phyloP scores from a whole-genome alignment of 2,797 vertebrate species.

The Onychomys arenicola region DNA sequence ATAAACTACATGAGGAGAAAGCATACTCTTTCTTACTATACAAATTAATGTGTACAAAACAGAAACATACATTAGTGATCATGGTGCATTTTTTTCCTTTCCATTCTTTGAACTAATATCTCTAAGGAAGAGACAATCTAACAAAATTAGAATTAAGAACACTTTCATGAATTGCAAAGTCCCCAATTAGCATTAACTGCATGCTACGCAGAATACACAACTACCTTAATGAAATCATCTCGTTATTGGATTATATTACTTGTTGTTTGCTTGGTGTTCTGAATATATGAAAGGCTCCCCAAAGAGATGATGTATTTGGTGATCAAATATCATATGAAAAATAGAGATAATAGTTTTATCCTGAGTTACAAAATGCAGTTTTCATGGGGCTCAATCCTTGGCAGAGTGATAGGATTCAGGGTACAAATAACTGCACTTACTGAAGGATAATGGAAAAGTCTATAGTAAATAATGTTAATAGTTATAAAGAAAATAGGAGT shows the following conservation, averaged over 20 bases:
- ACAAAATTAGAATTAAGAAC: constrained; percentile 52
- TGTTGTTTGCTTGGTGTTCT: constrained; percentile 20
- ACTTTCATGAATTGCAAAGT: constrained; percentile 58
- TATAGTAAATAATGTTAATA: not conserved
- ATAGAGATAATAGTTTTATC: not conserved
- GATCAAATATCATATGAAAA: not conserved
- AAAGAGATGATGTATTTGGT: not conserved
- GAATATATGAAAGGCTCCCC: not conserved
- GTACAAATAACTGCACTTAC: not conserved
- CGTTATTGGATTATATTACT: not conserved
- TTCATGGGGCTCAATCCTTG: not conserved
- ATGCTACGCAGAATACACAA: constrained; percentile 42
- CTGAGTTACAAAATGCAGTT: not conserved
- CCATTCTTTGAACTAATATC: constrained; percentile 55
- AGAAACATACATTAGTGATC: constrained; percentile 44
- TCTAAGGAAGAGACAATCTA: constrained; percentile 32
- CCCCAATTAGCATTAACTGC: constrained; percentile 41
- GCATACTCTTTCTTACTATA: not conserved
- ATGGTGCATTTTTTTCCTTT: constrained; percentile 26
- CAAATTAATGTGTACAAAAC: constrained; percentile 56
- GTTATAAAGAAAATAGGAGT: not conserved
- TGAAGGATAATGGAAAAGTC: not conserved
- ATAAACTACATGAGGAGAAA: constrained; percentile 18
- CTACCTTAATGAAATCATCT: constrained; percentile 44
- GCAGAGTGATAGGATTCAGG: not conserved